phyloP scores from a whole-genome alignment of 2,888 invertebrate species.

The Parnassius apollo region DNA sequence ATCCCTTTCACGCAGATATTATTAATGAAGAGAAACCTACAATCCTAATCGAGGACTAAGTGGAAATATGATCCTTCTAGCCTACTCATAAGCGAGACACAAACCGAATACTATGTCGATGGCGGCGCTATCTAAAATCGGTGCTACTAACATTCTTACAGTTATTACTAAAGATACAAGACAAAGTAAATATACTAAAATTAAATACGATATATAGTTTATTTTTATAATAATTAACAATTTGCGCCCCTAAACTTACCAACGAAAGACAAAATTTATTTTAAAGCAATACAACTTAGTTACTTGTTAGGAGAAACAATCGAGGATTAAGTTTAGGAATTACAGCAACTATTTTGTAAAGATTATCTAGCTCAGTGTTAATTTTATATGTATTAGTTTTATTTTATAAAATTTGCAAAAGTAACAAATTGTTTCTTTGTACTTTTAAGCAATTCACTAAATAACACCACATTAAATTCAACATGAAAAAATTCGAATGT shows the following conservation, averaged over 20 bases:
- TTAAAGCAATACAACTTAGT: slow-evolving; percentile 54
- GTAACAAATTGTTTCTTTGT: slow-evolving; percentile 86
- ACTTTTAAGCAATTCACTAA: slow-evolving; percentile 86
- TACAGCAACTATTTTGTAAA: slow-evolving; percentile 76
- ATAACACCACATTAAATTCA: slow-evolving; percentile 77
- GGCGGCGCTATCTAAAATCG: slow-evolving; percentile 45
- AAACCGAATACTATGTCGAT: slow-evolving; percentile 56
- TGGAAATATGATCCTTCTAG: slow-evolving; percentile 60
- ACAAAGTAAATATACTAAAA: slow-evolving; percentile 54
- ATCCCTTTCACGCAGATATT: slow-evolving; percentile 59
- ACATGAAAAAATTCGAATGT: slow-evolving; percentile 69
- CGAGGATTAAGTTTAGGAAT: slow-evolving; percentile 61
- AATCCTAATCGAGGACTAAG: slow-evolving; percentile 62
- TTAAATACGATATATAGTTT: slow-evolving; percentile 56
- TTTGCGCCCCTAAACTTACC: slow-evolving; percentile 66
- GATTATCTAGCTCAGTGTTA: slow-evolving; percentile 68
- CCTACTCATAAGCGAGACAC: slow-evolving; percentile 60
- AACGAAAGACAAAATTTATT: slow-evolving; percentile 61
- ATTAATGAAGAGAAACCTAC: slow-evolving; percentile 62
- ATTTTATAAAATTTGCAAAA: slow-evolving; percentile 86
- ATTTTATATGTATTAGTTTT: slow-evolving; percentile 73
- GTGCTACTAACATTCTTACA: slow-evolving; percentile 57
- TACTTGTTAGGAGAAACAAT: slow-evolving; percentile 53
- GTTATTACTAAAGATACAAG: slow-evolving; percentile 52
- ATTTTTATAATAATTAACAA: slow-evolving; percentile 70